Evolutionary conservation across 92 coral and sea anemone species (phyloP), one percentile per base, ranked within the genome.

Genomic region (Zoanthus solanderi): DNA sequence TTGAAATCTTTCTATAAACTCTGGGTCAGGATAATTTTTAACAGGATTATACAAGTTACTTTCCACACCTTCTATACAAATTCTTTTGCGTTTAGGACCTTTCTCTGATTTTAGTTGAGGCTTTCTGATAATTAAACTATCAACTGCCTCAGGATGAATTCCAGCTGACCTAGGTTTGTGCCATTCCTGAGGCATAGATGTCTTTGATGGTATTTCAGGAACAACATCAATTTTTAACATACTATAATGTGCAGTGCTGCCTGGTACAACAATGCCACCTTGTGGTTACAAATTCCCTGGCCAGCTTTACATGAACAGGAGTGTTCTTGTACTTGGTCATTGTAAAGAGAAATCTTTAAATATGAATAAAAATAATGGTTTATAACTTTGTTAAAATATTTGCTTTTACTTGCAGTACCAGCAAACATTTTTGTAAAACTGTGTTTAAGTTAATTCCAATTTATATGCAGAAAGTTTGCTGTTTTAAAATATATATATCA

Each of bases 141-240:
- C 78, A 74, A n/a, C 44, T 17, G 78, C 44, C 44, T 45, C 56
- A 1, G 56, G 78, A 14, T 42, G 42, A 42, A 74, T 74, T 0
- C 57, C 78, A 74, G 32, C 56, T 74, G 78, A 37, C 44, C 78
- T 37, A 15, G 78, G 56, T 28, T 74, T 74, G 44, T 74, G 78
- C 57, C 78, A n/a, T 74, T 46, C 78, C 89, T 90, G 87, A 34
- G 93, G 90, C 18, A 90, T 75, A 83, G 88, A 86, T 37, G 90
- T 90, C 78, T 90, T 90, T 31, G 93, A 90, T 23, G 90, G 87
- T 30, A 87, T 18, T 74, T 48, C 87, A 29, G 85, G 93, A 13
- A 86, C 90, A 90, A 78, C 45, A 47, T 63, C 34, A 30, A 90
- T 57, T 45, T 78, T 81, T 42, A 74, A 15, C 78, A 45, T 74